Percentiles rank a stretch among this genome's conserved stretches.
phyloP scores from a whole-genome alignment of 2,888 invertebrate species.

The Eupithecia exiguata region DNA sequence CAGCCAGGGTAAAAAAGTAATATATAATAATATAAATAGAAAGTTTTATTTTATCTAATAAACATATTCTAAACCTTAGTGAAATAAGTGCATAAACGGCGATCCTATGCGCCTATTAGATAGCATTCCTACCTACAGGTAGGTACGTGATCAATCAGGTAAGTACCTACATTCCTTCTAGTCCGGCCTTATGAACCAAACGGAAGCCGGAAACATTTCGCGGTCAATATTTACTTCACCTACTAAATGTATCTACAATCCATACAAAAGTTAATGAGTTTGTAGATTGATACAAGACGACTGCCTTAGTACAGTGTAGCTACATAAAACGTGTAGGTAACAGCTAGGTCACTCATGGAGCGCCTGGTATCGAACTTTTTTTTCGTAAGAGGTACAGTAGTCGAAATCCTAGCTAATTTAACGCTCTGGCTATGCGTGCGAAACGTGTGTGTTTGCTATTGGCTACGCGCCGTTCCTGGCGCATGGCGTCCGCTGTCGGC shows the following conservation, averaged over 20 bases:
- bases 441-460: too few relatives aligned
- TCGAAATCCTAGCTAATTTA: too few relatives aligned
- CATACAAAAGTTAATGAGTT: constrained; percentile 53
- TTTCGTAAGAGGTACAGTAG: too few relatives aligned
- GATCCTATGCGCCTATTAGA: too few relatives aligned
- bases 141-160: constrained; percentile 29
- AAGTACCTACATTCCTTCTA: constrained; percentile 25
- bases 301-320: neutral
- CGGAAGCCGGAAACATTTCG: constrained; percentile 61
- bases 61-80: too few relatives aligned
- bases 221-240: constrained; percentile 48
- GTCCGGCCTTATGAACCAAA: constrained; percentile 50
- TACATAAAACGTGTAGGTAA: neutral
- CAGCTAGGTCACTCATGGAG: constrained; percentile 12
- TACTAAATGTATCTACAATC: constrained; percentile 45
- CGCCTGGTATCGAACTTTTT: neutral
- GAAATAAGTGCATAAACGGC: too few relatives aligned
- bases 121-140: neutral
- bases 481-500: too few relatives aligned
- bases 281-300: constrained; percentile 44
- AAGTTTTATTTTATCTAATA: too few relatives aligned
- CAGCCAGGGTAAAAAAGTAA: too few relatives aligned
- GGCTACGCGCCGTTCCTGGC: too few relatives aligned
- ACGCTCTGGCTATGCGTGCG: too few relatives aligned
- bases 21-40: too few relatives aligned